Evolutionary conservation across 2,888 invertebrate species (phyloP).

Genomic region (Ametastegia equiseti): DNA sequence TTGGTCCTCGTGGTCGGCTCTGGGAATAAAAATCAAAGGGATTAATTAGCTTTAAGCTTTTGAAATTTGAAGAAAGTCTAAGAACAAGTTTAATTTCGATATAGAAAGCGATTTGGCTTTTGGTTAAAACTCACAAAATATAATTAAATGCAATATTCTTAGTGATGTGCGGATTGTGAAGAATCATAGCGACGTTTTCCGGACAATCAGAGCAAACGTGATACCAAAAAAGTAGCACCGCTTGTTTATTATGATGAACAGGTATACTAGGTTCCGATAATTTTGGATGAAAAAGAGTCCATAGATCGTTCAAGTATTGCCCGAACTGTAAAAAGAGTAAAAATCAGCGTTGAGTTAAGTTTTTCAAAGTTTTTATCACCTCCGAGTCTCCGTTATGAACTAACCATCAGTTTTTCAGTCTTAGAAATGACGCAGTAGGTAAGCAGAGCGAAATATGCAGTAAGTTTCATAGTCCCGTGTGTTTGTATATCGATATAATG

Average conservation of each 20-base stretch:
- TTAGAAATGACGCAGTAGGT: conserved; percentile 94
- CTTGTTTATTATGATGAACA: conserved; percentile 97
- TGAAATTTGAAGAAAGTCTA: conserved; percentile 23
- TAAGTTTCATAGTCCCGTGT: conserved; percentile 94
- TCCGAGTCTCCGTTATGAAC: conserved; percentile 58
- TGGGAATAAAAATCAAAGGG: conserved; percentile 69
- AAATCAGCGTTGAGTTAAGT: neutral
- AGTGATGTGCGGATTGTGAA: conserved; percentile 91
- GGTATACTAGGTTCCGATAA: conserved; percentile 96
- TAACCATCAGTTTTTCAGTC: conserved; percentile 94
- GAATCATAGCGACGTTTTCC: conserved; percentile 93
- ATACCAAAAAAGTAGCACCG: conserved; percentile 95
- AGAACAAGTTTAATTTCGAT: conserved; percentile 16
- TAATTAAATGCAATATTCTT: conserved; percentile 98
- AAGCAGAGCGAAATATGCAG: conserved; percentile 94
- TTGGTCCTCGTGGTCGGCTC: conserved; percentile 97
- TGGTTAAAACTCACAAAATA: conserved; percentile 86
- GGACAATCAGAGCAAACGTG: conserved; percentile 95
- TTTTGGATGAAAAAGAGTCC: conserved; percentile 96
- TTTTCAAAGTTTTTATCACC: neutral
- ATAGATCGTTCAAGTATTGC: conserved; percentile 93
- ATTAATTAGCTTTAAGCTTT: neutral
- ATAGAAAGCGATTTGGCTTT: conserved; percentile 32
- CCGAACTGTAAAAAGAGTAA: conserved; percentile 84
- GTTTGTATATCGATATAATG: conserved; percentile 91